phyloP scores from a whole-genome alignment of 1,140 invertebrate species.

The Aphaenogaster floridana region DNA sequence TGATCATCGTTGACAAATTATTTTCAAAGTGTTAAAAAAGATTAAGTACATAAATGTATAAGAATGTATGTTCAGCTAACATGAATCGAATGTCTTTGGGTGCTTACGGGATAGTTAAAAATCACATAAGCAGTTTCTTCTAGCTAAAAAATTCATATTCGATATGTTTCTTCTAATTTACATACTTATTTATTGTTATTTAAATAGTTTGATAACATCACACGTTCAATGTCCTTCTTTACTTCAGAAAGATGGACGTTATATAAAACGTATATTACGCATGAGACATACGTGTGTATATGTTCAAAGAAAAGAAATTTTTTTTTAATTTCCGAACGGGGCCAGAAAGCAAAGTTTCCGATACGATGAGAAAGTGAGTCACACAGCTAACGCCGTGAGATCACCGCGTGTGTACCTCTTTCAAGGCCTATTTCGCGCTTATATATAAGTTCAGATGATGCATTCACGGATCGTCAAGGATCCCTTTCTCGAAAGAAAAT shows the following conservation, averaged over 20 bases:
- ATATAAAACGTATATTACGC: too few species aligned
- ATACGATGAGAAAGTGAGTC: conserved; percentile 21
- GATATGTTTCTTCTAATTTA: not conserved
- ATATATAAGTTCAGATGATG: not conserved
- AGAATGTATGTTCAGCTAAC: not conserved
- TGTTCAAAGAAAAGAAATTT: not conserved
- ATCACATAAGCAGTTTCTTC: not conserved
- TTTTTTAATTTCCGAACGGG: not conserved
- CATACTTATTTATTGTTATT: not conserved
- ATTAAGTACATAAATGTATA: not conserved
- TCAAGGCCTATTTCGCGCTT: conserved; percentile 1
- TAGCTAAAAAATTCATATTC: not conserved
- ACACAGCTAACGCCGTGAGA: conserved; percentile 23
- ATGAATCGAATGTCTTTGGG: not conserved
- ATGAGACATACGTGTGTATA: not conserved
- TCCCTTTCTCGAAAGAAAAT: not conserved
- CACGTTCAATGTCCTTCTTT: not conserved
- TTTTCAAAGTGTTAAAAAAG: too few species aligned
- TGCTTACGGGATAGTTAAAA: not conserved
- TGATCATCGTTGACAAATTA: not conserved
- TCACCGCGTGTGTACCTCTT: conserved; percentile 9
- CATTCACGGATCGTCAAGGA: not conserved
- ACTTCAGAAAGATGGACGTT: too few species aligned
- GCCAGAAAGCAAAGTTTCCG: not conserved
- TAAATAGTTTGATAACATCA: not conserved